Evolutionary conservation across 1,140 invertebrate genomes (phyloP), one percentile per base, ranked within the genome.

Genomic region (Drosophila triauraria): DNA sequence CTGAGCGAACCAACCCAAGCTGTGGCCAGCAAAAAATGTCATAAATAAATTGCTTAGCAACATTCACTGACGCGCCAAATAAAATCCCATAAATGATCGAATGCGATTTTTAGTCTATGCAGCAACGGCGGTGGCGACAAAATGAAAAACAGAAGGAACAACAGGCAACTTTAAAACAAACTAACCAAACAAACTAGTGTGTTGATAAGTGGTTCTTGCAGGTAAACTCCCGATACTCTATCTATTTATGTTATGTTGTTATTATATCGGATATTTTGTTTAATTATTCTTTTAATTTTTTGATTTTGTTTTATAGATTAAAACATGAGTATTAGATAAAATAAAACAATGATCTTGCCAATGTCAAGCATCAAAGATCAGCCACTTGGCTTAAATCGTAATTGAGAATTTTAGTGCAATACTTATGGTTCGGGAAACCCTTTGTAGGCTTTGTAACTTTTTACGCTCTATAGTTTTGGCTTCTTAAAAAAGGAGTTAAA

Each of bases 21-120:
- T 40, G 20, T 48, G 44, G 83, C 57, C 59, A 84, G 70, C 67
- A 91, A 87, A 91, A 91, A 92, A 92, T 92, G 86, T 91, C 91
- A 92, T 92, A 92, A 92, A 92, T 92, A 91, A 91, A 91, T 91
- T 90, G 80, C 80, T 87, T 82, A 87, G 82, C 87, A 91, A 92
- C 91, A 92, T 92, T 92, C 91, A 85, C 81, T 92, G 91, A 87
- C 91, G 86, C 87, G 86, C 91, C 91, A 92, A 92, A 92, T 92
- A 92, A 92, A 92, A 91, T 85, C 74, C 91, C 86, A 92, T 92
- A 92, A 91, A 92, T 88, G 91, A 91, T 92, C 91, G 91, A 91
- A 81, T 87, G 81, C 84, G 91, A 92, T 92, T 92, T 92, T 88
- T 85, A 91, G 90, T 91, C 86, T 87, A 88, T 91, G 78, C 60